Evolutionary conservation across 1,140 invertebrate species (phyloP), one percentile per base, ranked within the genome.

Genomic region (Zaprionus gabonicus): DNA sequence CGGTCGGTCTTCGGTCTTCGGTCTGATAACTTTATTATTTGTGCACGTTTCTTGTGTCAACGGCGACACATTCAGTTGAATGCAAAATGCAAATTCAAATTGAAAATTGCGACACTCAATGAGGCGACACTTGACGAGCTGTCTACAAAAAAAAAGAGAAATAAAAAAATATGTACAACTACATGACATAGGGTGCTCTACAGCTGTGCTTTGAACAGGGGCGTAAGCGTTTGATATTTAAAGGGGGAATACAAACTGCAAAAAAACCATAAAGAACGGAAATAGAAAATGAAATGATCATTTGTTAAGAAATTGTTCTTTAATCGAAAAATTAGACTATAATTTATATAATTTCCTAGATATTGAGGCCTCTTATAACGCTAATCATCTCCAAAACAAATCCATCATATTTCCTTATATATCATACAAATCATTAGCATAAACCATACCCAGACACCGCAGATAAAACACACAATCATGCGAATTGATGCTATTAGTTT

Each of bases 31-130:
- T 87, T 77, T 71, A 82, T 79, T 82, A 82, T 77, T 76, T 71
- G 79, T 75, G 55, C 68, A 71, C 56, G 76, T 76, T 75, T 72
- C 71, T 58, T 70, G 41, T 65, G 70, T 68, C 64, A 78, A 62
- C 49, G 69, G 25, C 64, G 69, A 65, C 68, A 79, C 78, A 76
- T 65, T 38, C 64, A 60, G 63, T 69, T 71, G 59, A 82, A 77
- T 85, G 82, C 65, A 68, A 86, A 86, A 86, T 80, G 77, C 77
- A 76, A 86, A 86, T 78, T 82, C 46, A 80, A 80, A 77, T 82
- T 82, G 69, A 76, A 76, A 85, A 86, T 72, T 71, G 83, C 64
- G 72, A 80, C 73, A 69, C 76, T 74, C 58, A 76, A 76, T 41
- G 70, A 67, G 56, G 34, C 74, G 74, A 72, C 69, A 82, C 79